Base-by-base conservation (phyloP, 2,888 invertebrate species). In the Nomada ruficornis region DNA sequence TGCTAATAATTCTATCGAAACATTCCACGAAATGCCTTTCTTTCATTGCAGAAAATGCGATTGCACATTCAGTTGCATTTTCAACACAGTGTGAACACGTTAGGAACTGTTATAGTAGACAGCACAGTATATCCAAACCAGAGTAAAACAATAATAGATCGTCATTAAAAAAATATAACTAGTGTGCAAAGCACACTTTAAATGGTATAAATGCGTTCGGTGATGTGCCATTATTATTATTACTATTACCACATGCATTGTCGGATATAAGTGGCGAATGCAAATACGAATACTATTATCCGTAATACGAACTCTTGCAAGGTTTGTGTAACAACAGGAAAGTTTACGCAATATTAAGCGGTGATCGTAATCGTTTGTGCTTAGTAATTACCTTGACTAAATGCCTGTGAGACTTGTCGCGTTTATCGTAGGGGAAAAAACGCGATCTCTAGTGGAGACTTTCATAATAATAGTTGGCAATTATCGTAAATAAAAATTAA, bases 311-410 rank as follows among this genome's bases (percentile, higher is more conserved):
- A 47, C 2, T 10, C 47, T 15, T 47, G 10, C 47, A 15, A 47
- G 47, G 2, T 11, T 13, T 13, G 47, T 15, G 47, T 47, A 47
- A 47, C 15, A n/a, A 20, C 1, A n/a, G 20, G 1, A 29, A 50
- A 9, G 26, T 18, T 50, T 23, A 65, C 29, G 11, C 18, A 47
- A 47, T 15, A 15, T 47, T 47, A 47, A 11, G 2, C n/a, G 50
- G 50, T 50, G 50, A 60, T 13, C 15, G 59, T 60, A 70, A 60
- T 62, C 20, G 7, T 15, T 72, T 26, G 18, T 55, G 44, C 36
- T 36, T 36, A 7, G 36, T 36, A 72, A 63, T 63, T 63, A 2
- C 26, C 20, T 10, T 7, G 11, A 20, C 36, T n/a, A 18, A n/a
- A 13, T 10, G 9, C 15, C 11, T 42, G 15, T 4, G 18, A 55